Evolutionary conservation across 2,888 invertebrate genomes (phyloP).

Genomic region (Ornithoptera alexandrae): DNA sequence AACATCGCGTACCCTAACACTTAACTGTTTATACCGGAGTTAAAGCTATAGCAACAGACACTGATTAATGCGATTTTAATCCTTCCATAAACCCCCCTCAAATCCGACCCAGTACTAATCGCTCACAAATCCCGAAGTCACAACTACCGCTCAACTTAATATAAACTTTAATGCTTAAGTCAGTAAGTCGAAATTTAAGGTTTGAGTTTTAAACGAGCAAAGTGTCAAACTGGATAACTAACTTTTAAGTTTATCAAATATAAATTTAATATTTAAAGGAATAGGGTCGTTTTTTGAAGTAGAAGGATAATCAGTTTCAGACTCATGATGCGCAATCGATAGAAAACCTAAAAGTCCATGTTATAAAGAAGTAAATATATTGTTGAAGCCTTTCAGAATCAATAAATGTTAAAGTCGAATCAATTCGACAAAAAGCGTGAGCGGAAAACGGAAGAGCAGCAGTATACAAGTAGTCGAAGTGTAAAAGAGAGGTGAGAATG

Average conservation of each 20-base stretch:
- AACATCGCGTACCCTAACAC: conserved; percentile 73
- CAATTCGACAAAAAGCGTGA: conserved; percentile 69
- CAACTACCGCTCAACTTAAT: conserved; percentile 49
- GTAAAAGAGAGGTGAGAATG: conserved; percentile 50
- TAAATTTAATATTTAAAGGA: conserved; percentile 68
- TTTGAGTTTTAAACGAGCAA: conserved; percentile 36
- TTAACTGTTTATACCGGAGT: conserved; percentile 79
- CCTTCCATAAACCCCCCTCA: conserved; percentile 81
- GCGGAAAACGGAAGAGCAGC: conserved; percentile 45
- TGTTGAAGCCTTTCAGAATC: conserved; percentile 52
- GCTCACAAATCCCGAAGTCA: conserved; percentile 76
- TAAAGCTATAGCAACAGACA: conserved; percentile 78
- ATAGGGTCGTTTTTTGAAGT: conserved; percentile 61
- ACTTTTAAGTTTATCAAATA: conserved; percentile 67
- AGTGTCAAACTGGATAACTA: conserved; percentile 57
- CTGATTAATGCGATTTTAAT: conserved; percentile 87
- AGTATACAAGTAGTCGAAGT: conserved; percentile 40
- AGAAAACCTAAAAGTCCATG: conserved; percentile 39
- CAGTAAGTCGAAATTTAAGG: conserved; percentile 44
- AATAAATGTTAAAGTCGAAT: conserved; percentile 73
- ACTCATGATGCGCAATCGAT: conserved; percentile 34
- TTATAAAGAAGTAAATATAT: conserved; percentile 47
- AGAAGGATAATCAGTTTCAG: conserved; percentile 42
- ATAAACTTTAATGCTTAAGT: conserved; percentile 46
- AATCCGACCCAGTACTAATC: conserved; percentile 78